Base-by-base conservation (phyloP, 2,888 invertebrate genomes). In the Leucoma salicis region DNA sequence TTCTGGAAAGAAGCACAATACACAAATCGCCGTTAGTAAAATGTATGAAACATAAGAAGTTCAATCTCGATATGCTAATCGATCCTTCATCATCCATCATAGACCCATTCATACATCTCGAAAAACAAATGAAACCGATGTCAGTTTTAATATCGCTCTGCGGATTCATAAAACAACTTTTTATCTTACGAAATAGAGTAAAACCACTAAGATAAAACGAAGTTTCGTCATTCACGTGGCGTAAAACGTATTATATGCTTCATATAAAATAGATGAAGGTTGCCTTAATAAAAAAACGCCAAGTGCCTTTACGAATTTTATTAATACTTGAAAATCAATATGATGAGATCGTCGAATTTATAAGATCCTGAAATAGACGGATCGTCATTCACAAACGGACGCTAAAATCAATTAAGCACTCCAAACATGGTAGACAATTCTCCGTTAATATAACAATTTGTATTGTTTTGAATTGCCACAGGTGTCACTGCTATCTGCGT, bases 101-200 rank as follows among this genome's bases (percentile, higher is more conserved):
- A 44, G 31, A 35, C 49, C 44, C 24, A 12, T 14, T 18, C 46
- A 45, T 47, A 12, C 45, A 33, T 46, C 24, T 58, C 42, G 31
- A 49, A 54, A 61, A 42, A 57, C 62, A 53, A 51, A 49, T 27
- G 37, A 28, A 18, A 31, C 53, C 50, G 57, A 53, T 50, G 53
- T 14, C 11, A 14, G 36, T 39, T 35, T 24, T 27, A n/a, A 29
- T 15, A 34, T 7, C 16, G 18, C 39, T 49, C 28, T 31, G 21
- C 4, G 42, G 31, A 41, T 40, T 31, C 29, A 8, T 32, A 14
- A 13, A 49, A 45, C 39, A 50, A 33, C 24, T 21, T 41, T 39
- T 39, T 44, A 28, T 47, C 35, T 33, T 13, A 42, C 29, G 15
- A 11, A 5, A 24, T 6, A 36, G 21, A 39, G 34, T 21, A 28